phyloP scores from a whole-genome alignment of 2,113 vertebrate species.

The Cavia aperea region DNA sequence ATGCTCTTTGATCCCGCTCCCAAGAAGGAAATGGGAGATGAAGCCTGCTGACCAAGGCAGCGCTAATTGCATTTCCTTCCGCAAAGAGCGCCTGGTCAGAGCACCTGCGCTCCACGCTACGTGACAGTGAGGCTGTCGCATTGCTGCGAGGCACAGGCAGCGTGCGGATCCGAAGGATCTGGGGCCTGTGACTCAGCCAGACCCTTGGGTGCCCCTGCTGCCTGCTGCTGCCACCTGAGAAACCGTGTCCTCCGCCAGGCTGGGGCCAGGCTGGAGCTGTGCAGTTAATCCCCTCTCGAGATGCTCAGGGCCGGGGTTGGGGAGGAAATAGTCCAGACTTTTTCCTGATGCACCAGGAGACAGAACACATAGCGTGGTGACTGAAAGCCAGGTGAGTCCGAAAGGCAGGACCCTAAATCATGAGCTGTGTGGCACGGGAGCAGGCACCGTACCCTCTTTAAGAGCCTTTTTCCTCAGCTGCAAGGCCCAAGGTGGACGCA shows the following conservation, averaged over 20 bases:
- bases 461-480: background rate
- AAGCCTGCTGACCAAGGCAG: conserved; percentile 59
- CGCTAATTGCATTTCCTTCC: conserved; percentile 78
- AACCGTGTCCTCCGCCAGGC: background rate
- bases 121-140: conserved; percentile 74
- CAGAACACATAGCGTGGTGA: background rate
- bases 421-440: background rate
- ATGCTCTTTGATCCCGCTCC: conserved; percentile 59
- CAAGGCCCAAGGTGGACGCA: too few species aligned
- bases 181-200: conserved; percentile 64
- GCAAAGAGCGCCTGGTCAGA: conserved; percentile 66
- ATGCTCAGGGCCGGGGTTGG: background rate
- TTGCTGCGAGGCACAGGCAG: background rate
- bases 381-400: background rate
- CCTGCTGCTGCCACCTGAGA: background rate
- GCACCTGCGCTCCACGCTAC: conserved; percentile 71
- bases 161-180: background rate
- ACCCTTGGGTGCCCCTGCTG: conserved; percentile 29
- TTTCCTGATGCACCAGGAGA: background rate
- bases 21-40: conserved; percentile 60
- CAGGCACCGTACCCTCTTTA: accelerated
- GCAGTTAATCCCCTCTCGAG: conserved; percentile 42
- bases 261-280: background rate
- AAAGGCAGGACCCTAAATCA: background rate
- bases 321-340: background rate